Evolutionary conservation across 2,113 vertebrate genomes (phyloP), one percentile per base, ranked within the genome.

Genomic region (Lates calcarifer): DNA sequence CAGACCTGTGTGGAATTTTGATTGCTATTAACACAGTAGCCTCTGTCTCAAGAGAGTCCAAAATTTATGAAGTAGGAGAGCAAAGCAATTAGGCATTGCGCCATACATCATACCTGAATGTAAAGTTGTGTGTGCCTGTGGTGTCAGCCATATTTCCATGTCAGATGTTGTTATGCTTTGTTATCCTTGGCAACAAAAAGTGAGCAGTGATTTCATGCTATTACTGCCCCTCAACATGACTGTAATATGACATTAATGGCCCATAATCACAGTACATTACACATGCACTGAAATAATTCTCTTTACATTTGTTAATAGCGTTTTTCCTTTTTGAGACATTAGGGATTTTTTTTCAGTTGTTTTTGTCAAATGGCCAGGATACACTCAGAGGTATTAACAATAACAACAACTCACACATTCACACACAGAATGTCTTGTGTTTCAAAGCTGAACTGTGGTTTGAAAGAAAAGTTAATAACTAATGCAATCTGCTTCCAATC

Each of bases 171-270:
- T 84, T 90, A 74, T 77, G 84, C 47, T 31, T 76, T 83, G 88
- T 89, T 90, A 58, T 89, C 87, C 88, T 91, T 92, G 89, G 89
- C 85, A 79, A 70, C 63, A 31, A 62, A 76, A 81, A 79, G 69
- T 81, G 68, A 76, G 60, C 3, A 31, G 88, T 86, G 79, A 92
- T 80, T 80, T 84, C 81, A 82, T 71, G 79, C 64, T 56, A 78
- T 87, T 83, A 77, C 71, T 70, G 62, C 74, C 60, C 79, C 79
- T 78, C 73, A 83, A 63, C 80, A 57, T 53, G 6, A 53, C 71
- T 55, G 49, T 82, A 90, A 83, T 81, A 79, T 82, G 76, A 83
- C 86, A 83, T 90, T 89, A 86, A 88, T 90, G 70, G 74, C 51
- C 79, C 71, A 65, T 87, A 89, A 91, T 90, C 81, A 90, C 80